Conservation (phyloP, 2,113 vertebrate genomes). For the Chaetops frenatus region DNA sequence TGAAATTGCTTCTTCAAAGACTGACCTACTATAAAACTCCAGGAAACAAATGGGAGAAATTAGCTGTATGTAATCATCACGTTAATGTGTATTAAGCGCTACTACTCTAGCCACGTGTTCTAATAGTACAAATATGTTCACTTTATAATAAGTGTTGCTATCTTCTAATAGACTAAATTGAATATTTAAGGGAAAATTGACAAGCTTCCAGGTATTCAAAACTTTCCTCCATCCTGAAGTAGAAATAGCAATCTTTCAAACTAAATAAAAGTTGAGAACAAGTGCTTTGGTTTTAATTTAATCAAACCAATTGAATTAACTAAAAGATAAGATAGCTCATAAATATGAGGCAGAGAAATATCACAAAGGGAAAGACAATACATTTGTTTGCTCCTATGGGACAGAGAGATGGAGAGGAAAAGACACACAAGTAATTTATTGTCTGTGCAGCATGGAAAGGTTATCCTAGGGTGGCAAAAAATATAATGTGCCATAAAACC, state of each 20-base stretch:
- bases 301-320: not conserved
- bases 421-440: constrained; percentile 31
- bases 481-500: constrained; percentile 50
- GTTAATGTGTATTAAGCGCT: not conserved
- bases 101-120: not conserved
- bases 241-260: not conserved
- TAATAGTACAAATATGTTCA: not conserved
- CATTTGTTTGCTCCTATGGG: constrained; percentile 28
- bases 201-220: not conserved
- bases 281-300: not conserved
- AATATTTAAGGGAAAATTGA: not conserved
- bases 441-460: constrained; percentile 18
- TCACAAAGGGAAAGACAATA: not conserved
- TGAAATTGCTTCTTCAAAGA: not conserved
- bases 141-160: not conserved
- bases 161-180: not conserved
- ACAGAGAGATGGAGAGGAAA: not conserved
- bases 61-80: not conserved
- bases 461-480: constrained; percentile 47
- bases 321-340: not conserved
- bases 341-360: not conserved
- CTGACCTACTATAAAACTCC: not conserved
- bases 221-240: not conserved
- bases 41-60: not conserved
- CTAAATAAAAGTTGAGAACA: not conserved